phyloP scores from a whole-genome alignment of 2,888 invertebrate genomes.

The Dendrolimus houi region DNA sequence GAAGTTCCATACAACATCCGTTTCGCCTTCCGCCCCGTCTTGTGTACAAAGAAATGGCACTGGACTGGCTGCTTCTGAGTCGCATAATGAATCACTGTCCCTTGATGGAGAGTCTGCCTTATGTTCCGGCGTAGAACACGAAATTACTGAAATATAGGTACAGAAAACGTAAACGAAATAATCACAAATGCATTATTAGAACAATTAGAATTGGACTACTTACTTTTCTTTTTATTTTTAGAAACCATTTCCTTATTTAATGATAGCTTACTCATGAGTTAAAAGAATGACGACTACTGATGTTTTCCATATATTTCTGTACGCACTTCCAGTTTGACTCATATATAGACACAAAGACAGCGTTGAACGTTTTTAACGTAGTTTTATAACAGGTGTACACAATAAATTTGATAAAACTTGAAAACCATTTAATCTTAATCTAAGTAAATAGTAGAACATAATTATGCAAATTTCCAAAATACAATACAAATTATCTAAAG shows the following conservation, averaged over 20 bases:
- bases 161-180: too few relatives aligned
- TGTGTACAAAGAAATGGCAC: constrained; percentile 69
- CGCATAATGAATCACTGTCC: constrained; percentile 60
- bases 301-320: too few relatives aligned
- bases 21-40: constrained; percentile 66
- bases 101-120: constrained; percentile 53
- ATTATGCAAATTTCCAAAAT: too few relatives aligned
- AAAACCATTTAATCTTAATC: too few relatives aligned
- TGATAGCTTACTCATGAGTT: constrained; percentile 34
- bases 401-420: too few relatives aligned
- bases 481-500: too few relatives aligned
- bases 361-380: too few relatives aligned
- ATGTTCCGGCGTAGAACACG: constrained; percentile 63
- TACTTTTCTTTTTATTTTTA: constrained; percentile 46
- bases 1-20: constrained; percentile 70
- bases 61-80: constrained; percentile 62
- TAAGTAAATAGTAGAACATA: too few relatives aligned
- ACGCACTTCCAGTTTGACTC: too few relatives aligned
- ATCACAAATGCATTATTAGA: background rate
- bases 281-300: too few relatives aligned
- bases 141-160: constrained; percentile 32
- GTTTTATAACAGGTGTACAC: too few relatives aligned
- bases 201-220: constrained; percentile 1
- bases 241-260: constrained; percentile 42
- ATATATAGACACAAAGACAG: too few relatives aligned